Base-by-base conservation (phyloP, 1,140 invertebrate genomes). In the Drosophila tani region DNA sequence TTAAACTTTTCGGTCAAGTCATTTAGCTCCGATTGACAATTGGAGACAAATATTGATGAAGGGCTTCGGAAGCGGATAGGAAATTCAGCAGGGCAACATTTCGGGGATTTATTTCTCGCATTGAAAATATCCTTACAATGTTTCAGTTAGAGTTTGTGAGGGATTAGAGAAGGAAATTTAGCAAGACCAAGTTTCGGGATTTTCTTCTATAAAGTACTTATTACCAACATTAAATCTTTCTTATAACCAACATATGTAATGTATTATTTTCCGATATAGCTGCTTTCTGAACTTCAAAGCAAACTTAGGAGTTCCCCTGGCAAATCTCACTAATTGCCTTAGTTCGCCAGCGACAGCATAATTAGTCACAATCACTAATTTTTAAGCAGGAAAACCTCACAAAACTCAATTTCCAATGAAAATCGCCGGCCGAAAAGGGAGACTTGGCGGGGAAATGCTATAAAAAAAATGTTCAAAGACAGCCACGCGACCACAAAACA, bases 401-500 rank as follows among this genome's bases (percentile, higher is more conserved):
- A 62, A 80, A 82, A 60, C 60, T 58, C 41, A 47, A 55, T 77
- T 82, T 86, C 83, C 76, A 76, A 47, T 59, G 67, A 84, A 76
- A 75, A 63, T 62, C 35, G 43, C 57, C 21, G 43, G 17, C 47
- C 73, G 17, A 65, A 47, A 43, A 55, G 15, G 60, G 12, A 49
- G 62, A 40, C 60, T 19, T 41, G 4, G 40, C 35, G 1, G 5
- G 19, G 17, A 55, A 56, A 45, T 50, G 43, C n/a, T 29, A n/a
- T 32, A 53, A 40, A 65, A 62, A 86, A 86, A 75, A 79, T 24
- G 21, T 56, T 71, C 80, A 79, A 76, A 77, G 80, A 51, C 47
- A 64, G 81, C 51, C 84, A 88, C 81, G 85, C 85, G 84, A 88
- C 84, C 73, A 84, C 69, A 84, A 60, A 87, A 69, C 43, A 75